Base-by-base conservation (phyloP, 2,113 vertebrate genomes). In the Pelusios castaneus region DNA sequence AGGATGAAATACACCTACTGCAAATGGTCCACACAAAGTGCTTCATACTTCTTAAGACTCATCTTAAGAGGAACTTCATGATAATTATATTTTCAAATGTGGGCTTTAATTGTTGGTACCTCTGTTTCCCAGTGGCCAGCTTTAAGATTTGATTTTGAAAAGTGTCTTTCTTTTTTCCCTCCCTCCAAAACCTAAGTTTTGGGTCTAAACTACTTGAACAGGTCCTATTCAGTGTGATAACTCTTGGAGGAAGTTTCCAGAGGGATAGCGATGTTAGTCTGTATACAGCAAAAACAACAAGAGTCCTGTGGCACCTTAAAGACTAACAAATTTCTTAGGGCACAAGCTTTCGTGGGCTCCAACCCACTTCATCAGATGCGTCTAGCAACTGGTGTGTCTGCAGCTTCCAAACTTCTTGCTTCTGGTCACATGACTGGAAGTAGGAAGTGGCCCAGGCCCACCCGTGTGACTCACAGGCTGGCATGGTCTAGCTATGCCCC, bases 1-100 rank as follows among this genome's bases (percentile, higher is more conserved):
- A 13, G 41, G 52, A 49, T 87, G 89, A 93, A 89, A 84, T 95
- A 51, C 76, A 89, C 3, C 21, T 93, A 89, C 49, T 89, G 8
- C 22, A 92, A 85, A 63, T 45, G 76, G 93, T 47, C 13, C 10
- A 31, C 82, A 94, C 41, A 55, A 51, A 8, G 49, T 3, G 6
- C 63, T 70, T 10, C 38, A 19, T 8, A 70, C 16, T 38, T 22
- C n/a, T n/a, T 52, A 60, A 90, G 94, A 67, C 56, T 83, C 52
- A 56, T 76, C 88, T 77, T 45, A 24, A 58, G 22, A 58, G 25
- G 56, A 11, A 58, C 85, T 21, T 16, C 83, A 73, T 90, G 86
- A 38, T 91, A 88, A 89, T 11, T 6, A 0, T 85, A 60, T 90
- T 94, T 86, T 90, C 84, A 92, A 2, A 49, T 5, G 5, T 45